Percentiles rank a stretch among this genome's conserved stretches.
Conservation (phyloP, 2,797 vertebrate genomes). For the Macrochelys suwanniensis region DNA sequence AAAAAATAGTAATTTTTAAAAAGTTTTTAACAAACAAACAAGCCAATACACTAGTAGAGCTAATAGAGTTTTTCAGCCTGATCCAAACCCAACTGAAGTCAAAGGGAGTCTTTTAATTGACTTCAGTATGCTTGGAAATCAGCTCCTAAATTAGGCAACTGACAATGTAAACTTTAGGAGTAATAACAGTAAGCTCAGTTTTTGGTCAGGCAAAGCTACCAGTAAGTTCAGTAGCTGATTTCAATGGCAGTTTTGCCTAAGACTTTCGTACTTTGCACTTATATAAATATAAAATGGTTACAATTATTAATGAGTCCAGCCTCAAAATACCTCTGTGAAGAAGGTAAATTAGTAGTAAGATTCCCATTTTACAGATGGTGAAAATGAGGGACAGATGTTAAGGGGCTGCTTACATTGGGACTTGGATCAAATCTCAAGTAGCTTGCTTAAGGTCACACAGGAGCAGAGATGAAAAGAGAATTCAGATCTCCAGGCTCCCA, state of each 20-base stretch:
- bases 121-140: neutral
- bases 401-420: neutral
- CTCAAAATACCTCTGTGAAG: neutral
- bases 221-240: fast-evolving
- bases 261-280: neutral
- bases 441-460: neutral
- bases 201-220: neutral
- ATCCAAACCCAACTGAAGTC: neutral
- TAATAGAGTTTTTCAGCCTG: neutral
- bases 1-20: neutral
- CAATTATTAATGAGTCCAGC: neutral
- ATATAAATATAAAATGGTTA: neutral
- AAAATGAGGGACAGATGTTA: neutral
- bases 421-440: neutral
- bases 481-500: neutral
- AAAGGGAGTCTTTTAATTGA: neutral
- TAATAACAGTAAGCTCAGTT: neutral
- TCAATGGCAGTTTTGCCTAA: neutral
- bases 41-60: neutral
- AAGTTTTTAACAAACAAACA: neutral
- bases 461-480: neutral
- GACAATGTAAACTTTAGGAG: neutral
- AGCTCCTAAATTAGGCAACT: neutral
- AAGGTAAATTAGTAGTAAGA: neutral
- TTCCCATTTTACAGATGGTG: neutral